Percentiles rank a stretch among this genome's conserved stretches.
Conservation (phyloP, 2,113 vertebrate species). For the Chaetodon trifascialis region DNA sequence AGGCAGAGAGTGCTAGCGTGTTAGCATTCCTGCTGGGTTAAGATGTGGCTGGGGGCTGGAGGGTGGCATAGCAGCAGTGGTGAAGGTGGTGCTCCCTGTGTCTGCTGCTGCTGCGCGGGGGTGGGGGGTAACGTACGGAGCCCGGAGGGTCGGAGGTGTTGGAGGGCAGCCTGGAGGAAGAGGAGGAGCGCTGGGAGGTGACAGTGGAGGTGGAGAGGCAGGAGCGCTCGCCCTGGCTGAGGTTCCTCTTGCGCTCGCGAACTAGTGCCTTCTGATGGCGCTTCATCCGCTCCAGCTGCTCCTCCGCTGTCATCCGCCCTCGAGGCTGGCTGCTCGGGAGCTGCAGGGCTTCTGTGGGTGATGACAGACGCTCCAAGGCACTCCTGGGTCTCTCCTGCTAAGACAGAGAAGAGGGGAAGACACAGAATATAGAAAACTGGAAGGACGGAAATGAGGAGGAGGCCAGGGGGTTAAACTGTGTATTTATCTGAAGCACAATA, state of each 20-base stretch:
- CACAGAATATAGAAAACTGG: neutral
- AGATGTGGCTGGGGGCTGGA: slow-evolving; percentile 60
- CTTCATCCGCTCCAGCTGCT: slow-evolving; percentile 97
- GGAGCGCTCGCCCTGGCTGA: slow-evolving; percentile 92
- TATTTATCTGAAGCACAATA: too few species aligned
- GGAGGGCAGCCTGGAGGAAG: slow-evolving; percentile 84
- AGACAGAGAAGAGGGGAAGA: neutral
- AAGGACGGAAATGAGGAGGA: neutral
- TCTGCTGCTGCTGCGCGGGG: slow-evolving; percentile 70
- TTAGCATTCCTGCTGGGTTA: slow-evolving; percentile 70
- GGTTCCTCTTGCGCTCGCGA: slow-evolving; percentile 92
- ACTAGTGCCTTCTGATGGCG: slow-evolving; percentile 94
- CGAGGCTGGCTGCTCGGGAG: slow-evolving; percentile 36
- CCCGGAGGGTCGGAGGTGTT: slow-evolving; percentile 84
- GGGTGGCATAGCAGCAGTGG: slow-evolving; percentile 62
- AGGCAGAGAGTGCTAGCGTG: slow-evolving; percentile 60
- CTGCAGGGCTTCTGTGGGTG: slow-evolving; percentile 86
- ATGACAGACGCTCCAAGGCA: slow-evolving; percentile 96
- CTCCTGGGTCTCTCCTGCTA: slow-evolving; percentile 94
- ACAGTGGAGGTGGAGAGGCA: slow-evolving; percentile 60
- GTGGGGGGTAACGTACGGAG: slow-evolving; percentile 93
- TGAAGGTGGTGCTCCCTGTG: slow-evolving; percentile 72
- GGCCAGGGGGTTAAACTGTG: neutral
- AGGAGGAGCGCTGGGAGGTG: slow-evolving; percentile 62
- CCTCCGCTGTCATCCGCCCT: slow-evolving; percentile 94